Base-by-base conservation (phyloP, 1,140 invertebrate genomes). In the Bombyx mori region DNA sequence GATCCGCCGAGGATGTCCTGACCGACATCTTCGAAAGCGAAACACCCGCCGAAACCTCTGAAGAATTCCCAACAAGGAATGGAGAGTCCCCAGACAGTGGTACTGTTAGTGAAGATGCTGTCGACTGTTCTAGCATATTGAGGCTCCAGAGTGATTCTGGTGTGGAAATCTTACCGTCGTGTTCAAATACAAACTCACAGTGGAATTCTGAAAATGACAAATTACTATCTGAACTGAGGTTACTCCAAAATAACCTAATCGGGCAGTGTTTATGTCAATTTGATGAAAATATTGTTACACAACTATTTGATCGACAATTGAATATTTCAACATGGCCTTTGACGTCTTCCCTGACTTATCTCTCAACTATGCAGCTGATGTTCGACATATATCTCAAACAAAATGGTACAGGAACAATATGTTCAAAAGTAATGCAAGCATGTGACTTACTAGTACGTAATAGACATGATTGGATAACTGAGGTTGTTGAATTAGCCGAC, bases 301-400 rank as follows among this genome's bases (percentile, higher is more conserved):
- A 92, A 71, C 91, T 93, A 0, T 94, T 95, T 69, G 91, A 92
- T 60, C 90, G 89, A 57, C 89, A 91, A 52, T 88, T 91, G 47
- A 89, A 90, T 54, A 90, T 95, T 50, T 89, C 90, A 3, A 91
- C 94, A 62, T 95, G 93, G 93, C 91, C 92, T 7, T 77, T 91
- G 5, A 92, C 92, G 60, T 91, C 92, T 71, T 90, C 92, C 7
- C 73, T 96, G 6, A 91, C 94, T 65, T 95, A 95, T 72, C 83
- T 96, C 52, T 95, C 94, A 55, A 94, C 93, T 63, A 89, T 96
- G 62, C 94, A 96, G 64, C 82, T 96, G 6, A 85, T 96, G 50
- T 96, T 95, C 75, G 94, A 96, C 74, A 91, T 95, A 42, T 94
- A 95, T 68, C 89, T 95, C 49, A 94, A 94, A 73, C 95, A 97